A percentile compares a stretch with the other conserved stretches of the same genome.
Evolutionary conservation across 2,113 vertebrate species (phyloP).

Genomic region (Ardeotis arabs): DNA sequence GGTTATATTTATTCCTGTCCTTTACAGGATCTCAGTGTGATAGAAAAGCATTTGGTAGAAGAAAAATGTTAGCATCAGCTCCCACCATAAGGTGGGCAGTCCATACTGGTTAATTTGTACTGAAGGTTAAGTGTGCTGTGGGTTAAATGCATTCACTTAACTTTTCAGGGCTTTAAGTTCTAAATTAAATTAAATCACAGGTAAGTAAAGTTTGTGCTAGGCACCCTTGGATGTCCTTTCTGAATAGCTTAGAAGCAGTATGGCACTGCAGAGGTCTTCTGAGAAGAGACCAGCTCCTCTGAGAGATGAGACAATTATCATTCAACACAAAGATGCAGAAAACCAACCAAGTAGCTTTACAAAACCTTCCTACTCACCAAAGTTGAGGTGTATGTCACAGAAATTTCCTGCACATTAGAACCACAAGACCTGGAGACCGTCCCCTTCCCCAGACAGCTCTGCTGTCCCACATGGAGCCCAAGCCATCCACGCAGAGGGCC

Average conservation of each 20-base stretch:
- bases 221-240: neutral
- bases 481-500: accelerated
- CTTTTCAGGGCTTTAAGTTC: neutral
- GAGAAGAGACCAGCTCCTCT: neutral
- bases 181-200: neutral
- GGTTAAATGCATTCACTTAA: neutral
- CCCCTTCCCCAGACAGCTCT: neutral
- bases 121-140: neutral
- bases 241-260: neutral
- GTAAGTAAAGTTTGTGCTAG: neutral
- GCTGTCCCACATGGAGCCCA: accelerated
- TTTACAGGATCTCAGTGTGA: constrained; percentile 47
- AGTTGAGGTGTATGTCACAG: neutral
- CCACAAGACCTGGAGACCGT: neutral
- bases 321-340: neutral
- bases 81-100: neutral
- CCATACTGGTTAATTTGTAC: neutral
- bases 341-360: neutral
- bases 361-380: neutral
- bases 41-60: constrained; percentile 32
- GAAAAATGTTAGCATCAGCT: constrained; percentile 26
- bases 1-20: constrained; percentile 66
- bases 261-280: neutral
- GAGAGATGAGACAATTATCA: neutral
- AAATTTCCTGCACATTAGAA: neutral